phyloP scores from a whole-genome alignment of 2,797 vertebrate species.

The Lates japonicus region DNA sequence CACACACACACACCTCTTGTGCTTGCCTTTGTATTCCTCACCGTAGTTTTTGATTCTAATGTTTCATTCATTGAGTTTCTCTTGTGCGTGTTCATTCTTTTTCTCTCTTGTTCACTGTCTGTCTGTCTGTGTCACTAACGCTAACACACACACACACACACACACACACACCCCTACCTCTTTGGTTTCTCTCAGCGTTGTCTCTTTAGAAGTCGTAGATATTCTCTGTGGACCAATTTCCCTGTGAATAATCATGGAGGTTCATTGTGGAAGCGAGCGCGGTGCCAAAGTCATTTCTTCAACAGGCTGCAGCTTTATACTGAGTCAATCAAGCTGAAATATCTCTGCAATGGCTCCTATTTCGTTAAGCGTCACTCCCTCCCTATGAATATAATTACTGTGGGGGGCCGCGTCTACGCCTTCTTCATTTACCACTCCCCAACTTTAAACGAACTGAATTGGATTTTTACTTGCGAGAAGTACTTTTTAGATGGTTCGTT shows the following conservation, averaged over 20 bases:
- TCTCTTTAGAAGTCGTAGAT: conserved; percentile 69
- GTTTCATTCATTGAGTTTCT: conserved; percentile 63
- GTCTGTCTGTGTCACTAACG: conserved; percentile 59
- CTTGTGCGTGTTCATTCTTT: conserved; percentile 20
- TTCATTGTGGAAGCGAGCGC: conserved; percentile 70
- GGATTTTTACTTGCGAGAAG: conserved; percentile 48
- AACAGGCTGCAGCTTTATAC: conserved; percentile 71
- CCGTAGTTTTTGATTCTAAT: conserved; percentile 29
- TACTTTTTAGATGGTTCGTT: conserved; percentile 55
- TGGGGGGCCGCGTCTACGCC: conserved; percentile 29
- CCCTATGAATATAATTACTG: conserved; percentile 78
- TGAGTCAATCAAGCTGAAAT: conserved; percentile 79
- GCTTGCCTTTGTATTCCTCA: conserved; percentile 38
- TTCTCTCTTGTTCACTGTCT: conserved; percentile 18
- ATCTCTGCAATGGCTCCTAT: conserved; percentile 68
- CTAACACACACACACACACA: conserved; percentile 42
- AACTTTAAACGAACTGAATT: conserved; percentile 54
- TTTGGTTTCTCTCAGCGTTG: conserved; percentile 36
- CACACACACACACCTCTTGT: conserved; percentile 1
- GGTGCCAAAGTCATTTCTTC: conserved; percentile 79
- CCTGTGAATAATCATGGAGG: conserved; percentile 68
- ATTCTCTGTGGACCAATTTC: conserved; percentile 74
- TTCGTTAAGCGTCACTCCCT: conserved; percentile 66
- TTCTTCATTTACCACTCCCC: conserved; percentile 12
- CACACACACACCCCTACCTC: conserved; percentile 32